Evolutionary conservation across 2,113 vertebrate genomes (phyloP).

Genomic region (Lepus timidus): DNA sequence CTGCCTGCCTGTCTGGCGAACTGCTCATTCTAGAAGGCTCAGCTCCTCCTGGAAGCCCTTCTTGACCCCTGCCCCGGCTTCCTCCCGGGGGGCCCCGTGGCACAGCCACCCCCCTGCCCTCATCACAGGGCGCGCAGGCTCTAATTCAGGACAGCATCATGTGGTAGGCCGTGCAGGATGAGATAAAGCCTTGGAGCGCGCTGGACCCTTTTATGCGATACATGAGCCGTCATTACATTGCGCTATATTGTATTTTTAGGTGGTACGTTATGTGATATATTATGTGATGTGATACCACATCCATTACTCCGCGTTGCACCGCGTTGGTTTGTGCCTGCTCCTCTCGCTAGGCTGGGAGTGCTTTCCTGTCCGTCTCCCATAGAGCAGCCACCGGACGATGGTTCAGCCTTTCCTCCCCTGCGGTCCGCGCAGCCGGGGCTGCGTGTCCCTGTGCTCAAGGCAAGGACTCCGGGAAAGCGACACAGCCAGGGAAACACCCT

Average conservation of each 20-base stretch:
- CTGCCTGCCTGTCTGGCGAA: constrained; percentile 45
- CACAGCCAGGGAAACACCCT: neutral
- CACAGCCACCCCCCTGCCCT: neutral
- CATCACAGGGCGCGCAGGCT: neutral
- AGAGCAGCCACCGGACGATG: neutral
- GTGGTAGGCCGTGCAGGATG: rapidly evolving
- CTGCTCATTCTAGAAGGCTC: constrained; percentile 39
- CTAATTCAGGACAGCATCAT: neutral
- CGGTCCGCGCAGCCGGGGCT: neutral
- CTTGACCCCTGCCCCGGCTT: neutral
- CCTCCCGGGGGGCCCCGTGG: neutral
- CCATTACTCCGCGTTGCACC: rapidly evolving
- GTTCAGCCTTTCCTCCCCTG: neutral
- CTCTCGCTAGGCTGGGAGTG: neutral
- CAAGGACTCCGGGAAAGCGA: neutral
- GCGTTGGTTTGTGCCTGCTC: neutral
- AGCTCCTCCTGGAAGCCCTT: constrained; percentile 56
- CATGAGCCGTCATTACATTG: neutral
- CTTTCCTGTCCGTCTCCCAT: neutral
- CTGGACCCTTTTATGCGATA: neutral
- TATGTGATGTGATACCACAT: neutral
- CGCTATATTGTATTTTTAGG: neutral
- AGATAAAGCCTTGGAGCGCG: neutral
- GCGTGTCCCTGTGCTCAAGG: neutral
- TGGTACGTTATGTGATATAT: neutral